Percentiles rank a stretch among this genome's conserved stretches.
phyloP scores from a whole-genome alignment of 2,113 vertebrate species.

The Bucco capensis region DNA sequence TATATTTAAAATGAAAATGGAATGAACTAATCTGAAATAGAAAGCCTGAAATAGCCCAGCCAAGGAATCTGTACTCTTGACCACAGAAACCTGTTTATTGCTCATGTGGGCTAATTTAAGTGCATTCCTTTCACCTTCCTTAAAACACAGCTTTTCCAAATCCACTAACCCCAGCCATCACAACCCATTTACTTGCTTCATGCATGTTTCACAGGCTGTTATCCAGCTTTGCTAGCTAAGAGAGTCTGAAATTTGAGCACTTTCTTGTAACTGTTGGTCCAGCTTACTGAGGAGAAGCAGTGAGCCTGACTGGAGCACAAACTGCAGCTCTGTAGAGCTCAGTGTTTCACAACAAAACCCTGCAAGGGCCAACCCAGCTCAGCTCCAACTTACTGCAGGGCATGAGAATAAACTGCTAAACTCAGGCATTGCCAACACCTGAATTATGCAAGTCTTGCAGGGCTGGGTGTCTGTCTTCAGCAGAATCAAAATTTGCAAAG shows the following conservation, averaged over 20 bases:
- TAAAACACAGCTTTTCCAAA: conserved; percentile 2
- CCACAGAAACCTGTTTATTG: conserved; percentile 32
- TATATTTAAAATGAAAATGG: background rate
- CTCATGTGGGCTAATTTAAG: background rate
- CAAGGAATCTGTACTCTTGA: conserved; percentile 10
- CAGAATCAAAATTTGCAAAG: background rate
- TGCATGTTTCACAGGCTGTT: background rate
- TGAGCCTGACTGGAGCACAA: background rate
- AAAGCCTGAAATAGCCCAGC: background rate
- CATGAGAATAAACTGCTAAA: conserved; percentile 27
- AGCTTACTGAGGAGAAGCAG: background rate
- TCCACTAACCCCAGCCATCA: background rate
- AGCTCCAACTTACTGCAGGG: conserved; percentile 19
- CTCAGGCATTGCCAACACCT: background rate
- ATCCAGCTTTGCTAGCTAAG: background rate
- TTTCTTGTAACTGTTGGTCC: background rate
- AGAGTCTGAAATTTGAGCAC: background rate
- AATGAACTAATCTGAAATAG: background rate
- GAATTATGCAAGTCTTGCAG: conserved; percentile 23
- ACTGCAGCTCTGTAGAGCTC: background rate
- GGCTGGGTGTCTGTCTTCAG: background rate
- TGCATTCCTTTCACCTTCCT: conserved; percentile 26
- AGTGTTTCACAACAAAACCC: background rate
- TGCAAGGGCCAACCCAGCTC: background rate
- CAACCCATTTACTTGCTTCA: background rate